Conservation (phyloP, 2,888 invertebrate species). For the Podabrus alpinus region DNA sequence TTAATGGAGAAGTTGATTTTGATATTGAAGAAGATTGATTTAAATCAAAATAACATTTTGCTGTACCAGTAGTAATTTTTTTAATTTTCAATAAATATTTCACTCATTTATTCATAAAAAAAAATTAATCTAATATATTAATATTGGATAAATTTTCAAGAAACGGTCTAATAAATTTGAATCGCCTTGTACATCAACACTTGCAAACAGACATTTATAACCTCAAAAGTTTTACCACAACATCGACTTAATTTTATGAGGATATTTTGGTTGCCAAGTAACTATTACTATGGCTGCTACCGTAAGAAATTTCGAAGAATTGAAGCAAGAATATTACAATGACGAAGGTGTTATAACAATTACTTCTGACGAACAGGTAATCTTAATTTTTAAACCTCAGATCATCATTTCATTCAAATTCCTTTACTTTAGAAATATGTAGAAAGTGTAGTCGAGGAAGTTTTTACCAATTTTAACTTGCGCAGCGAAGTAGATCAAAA, state of each 20-base stretch:
- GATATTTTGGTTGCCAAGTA: neutral
- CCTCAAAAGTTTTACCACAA: neutral
- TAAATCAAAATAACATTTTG: too few relatives aligned
- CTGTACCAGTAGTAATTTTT: too few relatives aligned
- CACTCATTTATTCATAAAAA: too few relatives aligned
- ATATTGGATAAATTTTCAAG: too few relatives aligned
- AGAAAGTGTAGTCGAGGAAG: slow-evolving; percentile 61
- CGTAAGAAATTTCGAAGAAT: slow-evolving; percentile 42
- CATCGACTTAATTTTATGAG: neutral
- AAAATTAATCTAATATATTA: too few relatives aligned
- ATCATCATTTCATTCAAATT: slow-evolving; percentile 1
- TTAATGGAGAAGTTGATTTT: too few relatives aligned
- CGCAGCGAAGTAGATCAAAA: slow-evolving; percentile 60
- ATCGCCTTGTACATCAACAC: neutral
- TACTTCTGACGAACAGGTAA: slow-evolving; percentile 66
- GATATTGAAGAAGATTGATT: too few relatives aligned
- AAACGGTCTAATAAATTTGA: neutral
- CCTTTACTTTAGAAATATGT: slow-evolving; percentile 59
- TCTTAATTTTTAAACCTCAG: neutral
- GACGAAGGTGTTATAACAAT: slow-evolving; percentile 64
- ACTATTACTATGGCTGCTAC: slow-evolving; percentile 18
- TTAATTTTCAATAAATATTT: too few relatives aligned
- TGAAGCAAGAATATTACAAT: slow-evolving; percentile 58
- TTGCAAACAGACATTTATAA: neutral
- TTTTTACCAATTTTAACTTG: slow-evolving; percentile 58